Base-by-base conservation (phyloP, 2,113 vertebrate species). In the Passerina amoena region DNA sequence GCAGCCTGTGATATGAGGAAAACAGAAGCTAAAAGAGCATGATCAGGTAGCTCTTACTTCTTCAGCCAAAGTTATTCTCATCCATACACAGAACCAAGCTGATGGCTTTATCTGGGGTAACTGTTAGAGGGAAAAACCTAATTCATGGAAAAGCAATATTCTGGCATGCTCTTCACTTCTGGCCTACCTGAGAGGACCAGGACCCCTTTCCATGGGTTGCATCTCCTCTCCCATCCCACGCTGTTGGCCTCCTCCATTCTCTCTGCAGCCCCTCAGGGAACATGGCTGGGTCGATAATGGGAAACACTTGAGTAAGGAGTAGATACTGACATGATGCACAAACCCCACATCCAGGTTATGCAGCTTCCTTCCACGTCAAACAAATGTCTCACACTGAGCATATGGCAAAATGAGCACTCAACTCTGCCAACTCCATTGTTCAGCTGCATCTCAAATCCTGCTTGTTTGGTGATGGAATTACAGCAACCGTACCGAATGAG, bases 361-460 rank as follows among this genome's bases (percentile, higher is more conserved):
- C 33, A 65, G 73, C 70, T 65, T 89, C 70, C 69, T 94, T 91
- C 81, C 70, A 50, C 2, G 4, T 59, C 83, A 89, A 54, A 86
- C 33, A 86, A 88, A 57, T 12, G 4, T 88, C 82, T 76, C 63
- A 56, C 47, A 56, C 23, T 23, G 51, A 91, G 56, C 31, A 59
- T 51, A 70, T 7, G 25, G 59, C 61, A 76, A 91, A 96, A 92
- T 14, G 48, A 87, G 28, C 37, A 12, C 50, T 77, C 66, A 65
- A 68, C 65, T 88, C 86, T 92, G 86, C 89, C 78, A 91, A n/a
- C 12, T 79, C 61, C 77, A 68, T 85, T 96, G 91, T 91, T 94
- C 70, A 85, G 77, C 68, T 80, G 42, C 82, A 72, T 66, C 75
- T 77, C 70, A 80, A 89, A 89, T n/a, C 10, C 70, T 70, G 70